Conservation (phyloP, 2,888 invertebrate genomes). For the Oegoconia quadripuncta region DNA sequence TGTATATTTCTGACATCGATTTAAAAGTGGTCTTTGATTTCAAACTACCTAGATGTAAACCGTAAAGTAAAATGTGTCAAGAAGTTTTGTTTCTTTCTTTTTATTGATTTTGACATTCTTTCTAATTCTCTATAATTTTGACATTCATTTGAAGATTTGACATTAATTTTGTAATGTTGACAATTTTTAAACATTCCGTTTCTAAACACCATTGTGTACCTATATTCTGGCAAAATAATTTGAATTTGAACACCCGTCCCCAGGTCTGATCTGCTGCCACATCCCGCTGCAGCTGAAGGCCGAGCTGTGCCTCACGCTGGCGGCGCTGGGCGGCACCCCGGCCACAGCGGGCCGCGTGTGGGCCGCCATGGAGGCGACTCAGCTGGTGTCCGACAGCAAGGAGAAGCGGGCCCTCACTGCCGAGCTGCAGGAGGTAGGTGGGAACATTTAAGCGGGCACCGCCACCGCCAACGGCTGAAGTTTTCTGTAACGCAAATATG, state of each 20-base stretch:
- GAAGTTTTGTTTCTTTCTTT: too few species aligned
- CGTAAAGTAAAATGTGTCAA: too few species aligned
- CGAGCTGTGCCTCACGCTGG: slow-evolving; percentile 87
- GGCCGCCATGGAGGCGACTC: slow-evolving; percentile 91
- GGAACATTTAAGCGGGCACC: slow-evolving; percentile 37
- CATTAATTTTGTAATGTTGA: too few species aligned
- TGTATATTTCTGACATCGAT: too few species aligned
- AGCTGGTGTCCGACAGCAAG: slow-evolving; percentile 83
- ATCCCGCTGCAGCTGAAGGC: slow-evolving; percentile 92
- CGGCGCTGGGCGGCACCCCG: slow-evolving; percentile 87
- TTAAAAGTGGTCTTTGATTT: too few species aligned
- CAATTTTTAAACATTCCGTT: too few species aligned
- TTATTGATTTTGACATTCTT: too few species aligned
- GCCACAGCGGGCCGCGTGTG: slow-evolving; percentile 90
- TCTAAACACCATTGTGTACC: too few species aligned
- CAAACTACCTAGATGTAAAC: too few species aligned
- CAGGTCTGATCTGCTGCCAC: slow-evolving; percentile 90
- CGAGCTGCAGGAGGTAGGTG: slow-evolving; percentile 88
- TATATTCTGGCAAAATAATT: neutral
- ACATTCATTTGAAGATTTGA: too few species aligned
- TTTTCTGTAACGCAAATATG: slow-evolving; percentile 44
- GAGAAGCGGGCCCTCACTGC: slow-evolving; percentile 85
- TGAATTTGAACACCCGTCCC: neutral
- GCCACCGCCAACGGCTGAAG: slow-evolving; percentile 87
- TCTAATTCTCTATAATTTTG: too few species aligned